Percentiles rank a stretch among this genome's conserved stretches.
Conservation (phyloP, 2,113 vertebrate species). For the Desmodus rotundus region DNA sequence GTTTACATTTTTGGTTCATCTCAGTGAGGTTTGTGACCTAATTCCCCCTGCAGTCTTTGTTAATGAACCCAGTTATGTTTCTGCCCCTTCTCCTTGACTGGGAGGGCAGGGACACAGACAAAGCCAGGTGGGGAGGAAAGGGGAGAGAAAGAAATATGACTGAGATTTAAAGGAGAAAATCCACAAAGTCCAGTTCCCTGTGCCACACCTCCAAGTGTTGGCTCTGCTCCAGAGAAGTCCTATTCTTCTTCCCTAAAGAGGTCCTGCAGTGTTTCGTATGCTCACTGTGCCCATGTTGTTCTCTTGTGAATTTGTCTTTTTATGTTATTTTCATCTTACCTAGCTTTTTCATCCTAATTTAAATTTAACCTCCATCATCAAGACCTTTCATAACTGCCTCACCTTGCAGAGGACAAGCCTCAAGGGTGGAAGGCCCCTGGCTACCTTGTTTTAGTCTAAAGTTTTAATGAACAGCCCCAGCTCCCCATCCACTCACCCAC, state of each 20-base stretch:
- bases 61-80: background rate
- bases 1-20: background rate
- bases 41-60: background rate
- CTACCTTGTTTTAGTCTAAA: background rate
- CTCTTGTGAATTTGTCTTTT: too few species aligned
- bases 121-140: background rate
- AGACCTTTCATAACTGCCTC: background rate
- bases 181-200: background rate
- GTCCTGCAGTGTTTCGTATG: fast-evolving
- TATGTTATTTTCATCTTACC: too few species aligned
- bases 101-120: background rate
- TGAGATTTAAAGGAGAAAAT: background rate
- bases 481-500: fast-evolving
- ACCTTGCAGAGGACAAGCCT: background rate
- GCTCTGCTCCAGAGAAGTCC: background rate
- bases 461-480: background rate
- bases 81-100: background rate
- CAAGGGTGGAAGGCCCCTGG: fast-evolving
- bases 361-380: background rate
- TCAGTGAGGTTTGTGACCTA: background rate
- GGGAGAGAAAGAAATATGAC: too few species aligned
- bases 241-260: background rate
- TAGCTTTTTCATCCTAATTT: background rate
- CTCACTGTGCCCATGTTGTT: fast-evolving
- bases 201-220: background rate